Conservation (phyloP, 2,888 invertebrate species). For the Brachyptera putata region DNA sequence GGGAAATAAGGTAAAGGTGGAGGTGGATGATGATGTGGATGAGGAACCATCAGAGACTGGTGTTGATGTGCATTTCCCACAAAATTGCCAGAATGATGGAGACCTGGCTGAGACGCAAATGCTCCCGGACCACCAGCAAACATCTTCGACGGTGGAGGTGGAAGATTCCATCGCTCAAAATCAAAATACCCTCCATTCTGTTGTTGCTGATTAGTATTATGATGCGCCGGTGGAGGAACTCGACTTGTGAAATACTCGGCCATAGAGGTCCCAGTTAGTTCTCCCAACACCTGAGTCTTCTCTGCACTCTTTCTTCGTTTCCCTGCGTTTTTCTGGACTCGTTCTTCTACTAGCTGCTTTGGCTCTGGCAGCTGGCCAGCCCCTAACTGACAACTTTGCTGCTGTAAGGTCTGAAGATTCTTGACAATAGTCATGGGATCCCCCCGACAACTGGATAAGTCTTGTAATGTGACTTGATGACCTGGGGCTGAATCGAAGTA, state of each 20-base stretch:
- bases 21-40: constrained; percentile 57
- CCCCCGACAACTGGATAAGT: constrained; percentile 67
- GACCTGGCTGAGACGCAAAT: constrained; percentile 54
- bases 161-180: constrained; percentile 76
- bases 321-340: constrained; percentile 39
- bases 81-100: constrained; percentile 51
- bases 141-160: constrained; percentile 64
- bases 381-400: constrained; percentile 52
- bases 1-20: constrained; percentile 69
- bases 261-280: constrained; percentile 52
- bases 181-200: constrained; percentile 72
- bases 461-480: constrained; percentile 59
- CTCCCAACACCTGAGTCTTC: constrained; percentile 51
- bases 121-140: constrained; percentile 56
- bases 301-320: constrained; percentile 57
- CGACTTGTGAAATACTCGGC: constrained; percentile 54
- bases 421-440: constrained; percentile 75
- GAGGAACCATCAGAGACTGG: constrained; percentile 62
- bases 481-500: constrained; percentile 61
- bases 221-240: constrained; percentile 70
- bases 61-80: constrained; percentile 54
- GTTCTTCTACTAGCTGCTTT: constrained; percentile 25
- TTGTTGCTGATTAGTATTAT: constrained; percentile 52
- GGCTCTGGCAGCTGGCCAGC: constrained; percentile 39
- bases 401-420: constrained; percentile 59